These are phyloP conservation scores for Harlomillsia oculata DNA, from an alignment of 1,140 invertebrate genomes.

Conservation along the genomic window DNA sequence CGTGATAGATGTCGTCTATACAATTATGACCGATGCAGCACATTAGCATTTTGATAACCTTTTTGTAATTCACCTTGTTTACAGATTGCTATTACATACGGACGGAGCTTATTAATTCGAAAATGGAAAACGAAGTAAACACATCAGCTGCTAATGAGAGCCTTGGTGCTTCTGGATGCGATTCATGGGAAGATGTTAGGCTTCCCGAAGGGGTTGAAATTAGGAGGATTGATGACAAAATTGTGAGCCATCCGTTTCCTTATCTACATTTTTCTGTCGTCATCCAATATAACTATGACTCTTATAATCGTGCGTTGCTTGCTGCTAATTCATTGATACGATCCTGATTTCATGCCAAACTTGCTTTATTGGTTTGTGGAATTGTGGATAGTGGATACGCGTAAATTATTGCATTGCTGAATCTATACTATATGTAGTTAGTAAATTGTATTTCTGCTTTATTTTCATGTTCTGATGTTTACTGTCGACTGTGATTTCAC, in stretches of 20 bases:
- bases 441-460: background rate
- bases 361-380: too few relatives aligned
- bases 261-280: too few relatives aligned
- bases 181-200: background rate
- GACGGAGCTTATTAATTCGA: background rate
- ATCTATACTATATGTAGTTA: too few relatives aligned
- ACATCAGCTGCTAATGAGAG: background rate
- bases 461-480: background rate
- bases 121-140: slow-evolving; percentile 4
- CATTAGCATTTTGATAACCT: too few relatives aligned
- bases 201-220: slow-evolving; percentile 23
- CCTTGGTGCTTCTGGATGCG: background rate
- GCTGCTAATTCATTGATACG: too few relatives aligned
- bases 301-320: too few relatives aligned
- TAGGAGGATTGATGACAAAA: slow-evolving; percentile 14
- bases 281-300: too few relatives aligned
- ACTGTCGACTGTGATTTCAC: background rate
- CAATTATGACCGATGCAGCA: slow-evolving; percentile 26
- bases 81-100: background rate
- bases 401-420: too few relatives aligned
- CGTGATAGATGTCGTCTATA: slow-evolving; percentile 27
- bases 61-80: slow-evolving; percentile 1
- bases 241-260: slow-evolving; percentile 25
- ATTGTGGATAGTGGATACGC: too few relatives aligned
- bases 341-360: too few relatives aligned